These are phyloP conservation scores for Hypena proboscidalis DNA, from an alignment of 2,888 invertebrate species.

Conservation along the genomic window DNA sequence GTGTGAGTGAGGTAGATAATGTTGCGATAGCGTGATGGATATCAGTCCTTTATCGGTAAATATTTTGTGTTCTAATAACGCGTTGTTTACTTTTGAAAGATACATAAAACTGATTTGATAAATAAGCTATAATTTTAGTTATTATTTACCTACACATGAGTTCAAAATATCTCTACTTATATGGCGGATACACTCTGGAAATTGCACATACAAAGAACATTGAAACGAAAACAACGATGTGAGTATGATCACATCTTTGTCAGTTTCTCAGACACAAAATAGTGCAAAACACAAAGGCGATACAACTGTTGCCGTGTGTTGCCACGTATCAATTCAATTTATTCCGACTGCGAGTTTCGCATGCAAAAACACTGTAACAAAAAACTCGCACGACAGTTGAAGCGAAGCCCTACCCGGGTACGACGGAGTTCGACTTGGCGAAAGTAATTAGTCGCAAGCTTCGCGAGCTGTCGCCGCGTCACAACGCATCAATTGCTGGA, in stretches of 20 bases:
- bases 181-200: no score
- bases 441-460: constrained; percentile 78
- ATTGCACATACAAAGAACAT: no score
- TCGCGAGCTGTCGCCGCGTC: constrained; percentile 75
- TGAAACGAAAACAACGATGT: constrained; percentile 11
- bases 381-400: constrained; percentile 67
- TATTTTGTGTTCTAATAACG: background rate
- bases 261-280: constrained; percentile 22
- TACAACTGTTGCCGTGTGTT: constrained; percentile 30
- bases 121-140: no score
- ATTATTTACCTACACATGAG: no score
- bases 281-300: constrained; percentile 21
- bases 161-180: no score
- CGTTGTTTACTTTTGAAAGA: constrained; percentile 1
- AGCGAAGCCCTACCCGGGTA: constrained; percentile 67
- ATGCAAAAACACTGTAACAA: constrained; percentile 65
- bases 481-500: constrained; percentile 70
- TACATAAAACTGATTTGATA: no score
- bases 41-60: constrained; percentile 6
- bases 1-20: constrained; percentile 1
- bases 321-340: constrained; percentile 47
- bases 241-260: constrained; percentile 7
- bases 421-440: constrained; percentile 64
- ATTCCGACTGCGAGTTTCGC: constrained; percentile 44
- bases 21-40: constrained; percentile 9